Percentiles rank a stretch among this genome's conserved stretches.
phyloP scores from a whole-genome alignment of 2,797 vertebrate species.

The Knipowitschia caucasica region DNA sequence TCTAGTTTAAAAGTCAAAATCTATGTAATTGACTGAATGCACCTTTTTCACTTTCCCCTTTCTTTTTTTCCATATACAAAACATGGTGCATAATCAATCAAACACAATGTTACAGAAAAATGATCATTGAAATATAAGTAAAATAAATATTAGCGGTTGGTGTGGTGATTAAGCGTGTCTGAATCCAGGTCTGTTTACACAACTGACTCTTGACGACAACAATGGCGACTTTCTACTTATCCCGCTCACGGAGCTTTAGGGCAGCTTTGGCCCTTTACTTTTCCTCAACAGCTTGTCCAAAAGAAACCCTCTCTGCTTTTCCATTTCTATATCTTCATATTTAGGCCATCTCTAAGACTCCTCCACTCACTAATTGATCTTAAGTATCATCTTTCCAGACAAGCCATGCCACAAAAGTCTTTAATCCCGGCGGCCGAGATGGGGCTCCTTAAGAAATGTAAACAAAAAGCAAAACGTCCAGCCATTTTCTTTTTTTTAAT shows the following conservation, averaged over 20 bases:
- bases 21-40: too few species aligned
- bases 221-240: constrained; percentile 6
- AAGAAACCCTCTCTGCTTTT: not conserved
- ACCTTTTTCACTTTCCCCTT: too few species aligned
- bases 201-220: not conserved
- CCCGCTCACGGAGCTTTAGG: constrained; percentile 8
- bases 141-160: not conserved
- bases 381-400: constrained; percentile 61
- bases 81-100: too few species aligned
- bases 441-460: constrained; percentile 58
- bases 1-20: too few species aligned
- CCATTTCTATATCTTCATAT: constrained; percentile 28
- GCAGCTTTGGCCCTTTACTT: constrained; percentile 5
- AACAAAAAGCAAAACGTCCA: constrained; percentile 35
- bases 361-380: constrained; percentile 41
- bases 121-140: not conserved
- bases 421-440: constrained; percentile 60
- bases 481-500: constrained; percentile 38
- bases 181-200: constrained; percentile 13
- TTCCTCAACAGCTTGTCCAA: constrained; percentile 18
- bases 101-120: too few species aligned
- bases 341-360: constrained; percentile 44
- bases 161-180: not conserved
- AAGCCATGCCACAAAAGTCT: constrained; percentile 56
- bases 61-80: too few species aligned